Base-by-base conservation (phyloP, 2,797 vertebrate species). In the Pseudochaenichthys georgianus region DNA sequence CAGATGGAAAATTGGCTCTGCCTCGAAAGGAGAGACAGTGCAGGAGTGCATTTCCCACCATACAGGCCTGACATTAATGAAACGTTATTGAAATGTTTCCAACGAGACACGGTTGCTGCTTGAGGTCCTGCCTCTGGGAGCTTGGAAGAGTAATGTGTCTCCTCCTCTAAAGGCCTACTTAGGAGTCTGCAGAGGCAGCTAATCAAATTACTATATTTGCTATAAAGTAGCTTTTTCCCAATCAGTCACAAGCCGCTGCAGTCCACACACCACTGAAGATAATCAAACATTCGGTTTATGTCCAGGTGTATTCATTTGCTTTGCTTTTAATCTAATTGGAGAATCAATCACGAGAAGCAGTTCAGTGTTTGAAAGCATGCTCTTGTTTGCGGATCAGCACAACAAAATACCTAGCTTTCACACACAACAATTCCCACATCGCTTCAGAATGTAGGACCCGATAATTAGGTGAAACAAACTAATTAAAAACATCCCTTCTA, bases 21-120 rank as follows among this genome's bases (percentile, higher is more conserved):
- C 57, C 43, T 86, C 68, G 31, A 63, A 80, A 72, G 51, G 17
- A 80, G 62, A 78, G 55, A 75, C 16, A 1, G 51, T 21, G 62
- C 69, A 66, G 43, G 34, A 76, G 70, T 59, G 61, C 57, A 51
- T 83, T 82, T 81, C 71, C 80, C 78, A 73, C 72, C 69, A 67
- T 64, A 8, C 67, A 83, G 73, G 52, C 43, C 76, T 78, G 88
- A 87, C 87, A 71, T 87, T 89, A 92, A 92, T 83, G 73, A 85
- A 89, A 87, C 78, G 82, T 89, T 85, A 89, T 87, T 90, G 82
- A 88, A 88, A 89, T 76, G 68, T 75, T 84, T 85, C 75, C 78
- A 47, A 23, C 80, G 67, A 47, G 82, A 82, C 65, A 73, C 13
- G 15, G 75, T 64, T 80, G 75, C 80, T 69, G 81, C 73, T 19